phyloP scores from a whole-genome alignment of 2,113 vertebrate species.

The Sylvietta virens region DNA sequence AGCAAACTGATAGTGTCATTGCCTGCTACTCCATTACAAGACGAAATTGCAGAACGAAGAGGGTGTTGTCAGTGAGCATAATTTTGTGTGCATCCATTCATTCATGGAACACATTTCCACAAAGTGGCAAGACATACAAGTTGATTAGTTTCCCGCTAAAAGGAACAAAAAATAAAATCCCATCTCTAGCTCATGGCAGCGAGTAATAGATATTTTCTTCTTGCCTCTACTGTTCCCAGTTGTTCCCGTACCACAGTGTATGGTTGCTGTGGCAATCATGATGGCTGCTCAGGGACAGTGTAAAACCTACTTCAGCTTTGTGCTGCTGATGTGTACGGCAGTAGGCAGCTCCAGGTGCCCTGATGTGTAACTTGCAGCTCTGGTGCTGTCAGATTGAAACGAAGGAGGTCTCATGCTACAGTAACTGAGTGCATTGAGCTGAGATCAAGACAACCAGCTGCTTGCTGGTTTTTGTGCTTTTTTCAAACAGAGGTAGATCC shows the following conservation, averaged over 20 bases:
- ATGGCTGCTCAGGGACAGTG: neutral
- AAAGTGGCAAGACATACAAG: neutral
- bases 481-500: neutral
- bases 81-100: neutral
- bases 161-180: slow-evolving; percentile 12
- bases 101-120: neutral
- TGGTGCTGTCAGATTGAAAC: neutral
- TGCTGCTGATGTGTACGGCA: neutral
- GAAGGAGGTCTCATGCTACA: neutral
- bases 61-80: neutral
- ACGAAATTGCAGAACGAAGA: neutral
- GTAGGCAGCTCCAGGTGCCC: neutral
- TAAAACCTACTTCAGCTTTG: neutral
- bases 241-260: neutral
- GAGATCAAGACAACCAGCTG: neutral
- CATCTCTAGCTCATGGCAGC: neutral
- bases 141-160: neutral
- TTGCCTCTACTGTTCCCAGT: neutral
- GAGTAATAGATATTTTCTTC: neutral
- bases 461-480: neutral
- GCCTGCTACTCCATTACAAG: neutral
- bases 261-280: neutral
- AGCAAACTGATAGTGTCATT: neutral
- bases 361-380: neutral
- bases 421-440: neutral